Evolutionary conservation across 2,797 vertebrate species (phyloP).

Genomic region (Paguma larvata): DNA sequence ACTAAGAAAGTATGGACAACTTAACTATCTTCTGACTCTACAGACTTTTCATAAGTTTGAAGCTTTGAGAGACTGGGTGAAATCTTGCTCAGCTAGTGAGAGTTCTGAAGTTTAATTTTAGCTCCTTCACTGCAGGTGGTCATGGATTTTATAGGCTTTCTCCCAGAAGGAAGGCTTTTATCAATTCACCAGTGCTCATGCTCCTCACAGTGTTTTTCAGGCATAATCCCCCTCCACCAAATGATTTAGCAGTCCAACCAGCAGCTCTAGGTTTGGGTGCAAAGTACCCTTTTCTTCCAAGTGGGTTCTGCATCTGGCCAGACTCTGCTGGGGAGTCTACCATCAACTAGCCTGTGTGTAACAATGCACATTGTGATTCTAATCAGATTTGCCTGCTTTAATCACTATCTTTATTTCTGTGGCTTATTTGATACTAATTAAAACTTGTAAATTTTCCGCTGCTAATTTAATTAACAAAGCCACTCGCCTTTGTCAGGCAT

Average conservation of each 20-base stretch:
- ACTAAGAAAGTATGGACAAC: neutral
- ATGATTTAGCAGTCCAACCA: neutral
- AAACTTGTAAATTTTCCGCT: conserved; percentile 67
- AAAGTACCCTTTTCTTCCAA: neutral
- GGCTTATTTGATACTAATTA: conserved; percentile 77
- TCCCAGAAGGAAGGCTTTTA: neutral
- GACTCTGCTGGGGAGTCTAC: neutral
- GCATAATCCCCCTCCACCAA: too few relatives aligned
- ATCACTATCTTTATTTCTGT: conserved; percentile 60
- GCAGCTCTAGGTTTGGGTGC: neutral
- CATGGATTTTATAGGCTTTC: neutral
- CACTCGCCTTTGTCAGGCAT: conserved; percentile 65
- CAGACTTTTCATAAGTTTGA: neutral
- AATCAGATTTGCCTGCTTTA: conserved; percentile 73
- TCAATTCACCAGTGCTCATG: neutral
- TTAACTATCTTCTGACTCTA: neutral
- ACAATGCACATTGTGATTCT: conserved; percentile 55
- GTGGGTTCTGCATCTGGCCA: neutral
- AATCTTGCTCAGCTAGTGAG: neutral
- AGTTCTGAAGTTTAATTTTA: neutral
- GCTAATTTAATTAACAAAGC: conserved; percentile 80
- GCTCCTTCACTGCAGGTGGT: neutral
- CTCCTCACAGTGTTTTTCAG: neutral
- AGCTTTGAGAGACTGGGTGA: neutral
- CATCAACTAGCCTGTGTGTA: neutral